Percentiles rank a stretch among this genome's conserved stretches.
These are phyloP conservation scores for Cinclus mexicanus DNA, from an alignment of 2,113 vertebrate genomes.

Conservation along the genomic window DNA sequence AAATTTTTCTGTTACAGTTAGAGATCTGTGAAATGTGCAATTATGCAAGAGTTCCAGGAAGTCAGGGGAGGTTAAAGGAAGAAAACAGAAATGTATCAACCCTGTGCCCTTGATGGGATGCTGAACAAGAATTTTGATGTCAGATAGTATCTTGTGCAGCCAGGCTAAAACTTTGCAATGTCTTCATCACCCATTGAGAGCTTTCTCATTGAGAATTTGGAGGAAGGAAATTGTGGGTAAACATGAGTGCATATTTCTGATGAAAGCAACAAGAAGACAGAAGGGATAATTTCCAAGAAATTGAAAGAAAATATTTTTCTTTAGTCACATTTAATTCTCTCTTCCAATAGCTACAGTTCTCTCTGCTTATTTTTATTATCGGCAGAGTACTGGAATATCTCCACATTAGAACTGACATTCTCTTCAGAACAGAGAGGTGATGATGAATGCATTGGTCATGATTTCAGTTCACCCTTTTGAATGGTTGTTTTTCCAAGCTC, in stretches of 20 bases:
- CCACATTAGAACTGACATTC: neutral
- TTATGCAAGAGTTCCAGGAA: neutral
- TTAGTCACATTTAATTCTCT: neutral
- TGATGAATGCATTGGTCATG: neutral
- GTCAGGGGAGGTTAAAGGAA: neutral
- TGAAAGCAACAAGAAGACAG: fast-evolving
- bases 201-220: neutral
- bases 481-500: neutral
- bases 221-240: neutral
- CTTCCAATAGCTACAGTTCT: neutral
- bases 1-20: neutral
- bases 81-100: neutral
- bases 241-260: fast-evolving
- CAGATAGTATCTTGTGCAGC: neutral
- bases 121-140: neutral
- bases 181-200: neutral
- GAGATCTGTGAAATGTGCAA: neutral
- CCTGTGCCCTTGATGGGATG: neutral
- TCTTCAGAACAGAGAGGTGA: neutral
- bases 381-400: neutral
- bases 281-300: neutral
- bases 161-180: neutral
- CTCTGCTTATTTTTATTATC: neutral
- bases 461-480: neutral
- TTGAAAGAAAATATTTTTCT: neutral